Percentiles rank a stretch among this genome's conserved stretches.
These are phyloP conservation scores for Psittacara wagleri DNA, from an alignment of 2,113 vertebrate genomes.

Conservation along the genomic window DNA sequence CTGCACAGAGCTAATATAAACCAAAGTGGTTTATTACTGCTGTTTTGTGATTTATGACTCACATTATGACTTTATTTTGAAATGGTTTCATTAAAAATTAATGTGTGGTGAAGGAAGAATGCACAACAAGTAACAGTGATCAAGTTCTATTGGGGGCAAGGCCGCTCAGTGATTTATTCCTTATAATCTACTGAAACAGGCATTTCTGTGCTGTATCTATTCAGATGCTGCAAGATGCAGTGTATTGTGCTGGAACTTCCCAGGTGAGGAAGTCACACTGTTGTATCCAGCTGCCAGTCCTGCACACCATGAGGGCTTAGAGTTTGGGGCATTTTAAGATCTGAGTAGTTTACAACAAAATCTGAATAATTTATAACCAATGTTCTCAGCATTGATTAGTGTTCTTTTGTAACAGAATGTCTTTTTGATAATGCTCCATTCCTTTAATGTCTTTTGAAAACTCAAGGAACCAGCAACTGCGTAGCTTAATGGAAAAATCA, in stretches of 20 bases:
- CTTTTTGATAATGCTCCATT: slow-evolving; percentile 62
- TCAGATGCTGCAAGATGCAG: not conserved
- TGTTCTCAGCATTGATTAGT: slow-evolving; percentile 73
- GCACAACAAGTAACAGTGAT: slow-evolving; percentile 55
- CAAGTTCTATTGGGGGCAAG: slow-evolving; percentile 28
- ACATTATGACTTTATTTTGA: slow-evolving; percentile 79
- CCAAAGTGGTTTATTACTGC: slow-evolving; percentile 73
- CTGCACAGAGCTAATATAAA: slow-evolving; percentile 59
- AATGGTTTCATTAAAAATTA: slow-evolving; percentile 82
- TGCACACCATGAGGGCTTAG: not conserved
- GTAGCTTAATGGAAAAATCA: slow-evolving; percentile 60
- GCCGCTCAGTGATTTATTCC: slow-evolving; percentile 38
- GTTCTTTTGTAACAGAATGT: slow-evolving; percentile 67
- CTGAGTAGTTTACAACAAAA: slow-evolving; percentile 66
- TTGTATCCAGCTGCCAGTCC: not conserved
- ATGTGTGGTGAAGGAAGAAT: slow-evolving; percentile 70
- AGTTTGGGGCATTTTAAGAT: slow-evolving; percentile 59
- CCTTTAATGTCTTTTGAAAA: slow-evolving; percentile 67
- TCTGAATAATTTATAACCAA: slow-evolving; percentile 75
- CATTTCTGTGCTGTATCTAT: not conserved
- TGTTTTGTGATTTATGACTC: slow-evolving; percentile 77
- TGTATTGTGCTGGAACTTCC: not conserved
- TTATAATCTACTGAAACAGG: not conserved
- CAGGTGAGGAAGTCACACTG: slow-evolving; percentile 32
- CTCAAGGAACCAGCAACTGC: slow-evolving; percentile 46